phyloP scores from a whole-genome alignment of 2,797 vertebrate genomes.

The Hybognathus amarus region DNA sequence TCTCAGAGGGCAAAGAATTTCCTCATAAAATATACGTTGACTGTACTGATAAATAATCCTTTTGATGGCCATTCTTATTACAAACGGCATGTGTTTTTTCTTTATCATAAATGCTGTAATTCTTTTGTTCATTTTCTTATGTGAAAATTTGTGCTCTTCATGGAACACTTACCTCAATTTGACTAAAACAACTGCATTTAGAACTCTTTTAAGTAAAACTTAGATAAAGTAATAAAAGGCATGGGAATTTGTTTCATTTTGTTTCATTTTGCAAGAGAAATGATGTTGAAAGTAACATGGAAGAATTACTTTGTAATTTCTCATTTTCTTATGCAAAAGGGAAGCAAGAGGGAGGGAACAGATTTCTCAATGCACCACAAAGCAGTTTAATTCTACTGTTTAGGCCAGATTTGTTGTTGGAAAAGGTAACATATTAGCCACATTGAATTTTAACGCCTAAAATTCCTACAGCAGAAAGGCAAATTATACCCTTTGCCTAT shows the following conservation, averaged over 20 bases:
- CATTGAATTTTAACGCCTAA: neutral
- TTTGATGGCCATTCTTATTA: neutral
- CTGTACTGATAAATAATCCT: neutral
- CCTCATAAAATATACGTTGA: neutral
- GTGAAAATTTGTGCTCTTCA: neutral
- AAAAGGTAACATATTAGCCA: too few relatives aligned
- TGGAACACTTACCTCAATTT: neutral
- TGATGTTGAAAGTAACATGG: slow-evolving; percentile 18
- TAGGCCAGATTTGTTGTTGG: slow-evolving; percentile 1
- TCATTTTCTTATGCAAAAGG: slow-evolving; percentile 53
- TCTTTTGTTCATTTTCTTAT: neutral
- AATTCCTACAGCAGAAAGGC: slow-evolving; percentile 1
- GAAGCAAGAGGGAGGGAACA: slow-evolving; percentile 53
- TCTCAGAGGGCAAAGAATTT: too few relatives aligned
- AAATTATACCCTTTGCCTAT: neutral
- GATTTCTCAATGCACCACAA: slow-evolving; percentile 47
- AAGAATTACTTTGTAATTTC: slow-evolving; percentile 26
- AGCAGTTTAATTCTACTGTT: neutral
- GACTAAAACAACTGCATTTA: neutral
- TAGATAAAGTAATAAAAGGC: neutral
- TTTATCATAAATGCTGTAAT: neutral
- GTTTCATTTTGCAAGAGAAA: neutral
- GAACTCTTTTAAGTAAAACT: neutral
- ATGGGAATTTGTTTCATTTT: neutral
- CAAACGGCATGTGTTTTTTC: neutral